Base-by-base conservation (phyloP, 53 echinoderm and acorn worm genomes). In the Echinarachnius parma region DNA sequence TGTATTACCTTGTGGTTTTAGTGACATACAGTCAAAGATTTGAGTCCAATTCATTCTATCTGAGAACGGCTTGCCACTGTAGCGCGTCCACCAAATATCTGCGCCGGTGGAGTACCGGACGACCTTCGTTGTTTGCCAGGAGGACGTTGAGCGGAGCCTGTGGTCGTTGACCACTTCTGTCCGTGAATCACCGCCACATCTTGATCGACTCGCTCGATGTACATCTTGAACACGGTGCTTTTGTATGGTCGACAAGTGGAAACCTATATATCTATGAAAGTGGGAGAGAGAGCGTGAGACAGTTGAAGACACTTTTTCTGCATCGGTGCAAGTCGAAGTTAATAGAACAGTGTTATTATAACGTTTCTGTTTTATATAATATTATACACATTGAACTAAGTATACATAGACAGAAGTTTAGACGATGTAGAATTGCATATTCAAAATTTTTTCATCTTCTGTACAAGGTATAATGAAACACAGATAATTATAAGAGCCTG, bases 21-120 rank as follows among this genome's bases (percentile, higher is more conserved):
- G 44, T 93, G 93, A 29, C 93, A 89, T 48, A 89, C 93, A 56
- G 89, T 89, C 62, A 93, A 83, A 28, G 89, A 71, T 25, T 89
- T 61, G 44, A 93, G 44, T 4, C 80, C 75, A 68, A 93, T 86
- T 11, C 35, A 23, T 15, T 80, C 75, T n/a, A 93, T n/a, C 46
- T 0, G 68, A 47, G 7, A 86, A 64, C n/a, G 74, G 57, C 9
- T 60, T 66, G 9, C 87, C 30, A n/a, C 21, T 34, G 19, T 31
- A 94, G 64, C 13, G 87, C 95, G 55, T 90, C 89, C 53, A 76
- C 81, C n/a, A n/a, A 94, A 59, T 24, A 94, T 78, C 59, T 90
- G 90, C 4, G 95, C 95, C n/a, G 95, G 90, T 71, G 90, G 64
- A 5, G 90, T 81, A 21, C 90, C 66, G 23, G 90, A n/a, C n/a